Conservation (phyloP, 2,888 invertebrate genomes). For the Ctenicera cuprea region DNA sequence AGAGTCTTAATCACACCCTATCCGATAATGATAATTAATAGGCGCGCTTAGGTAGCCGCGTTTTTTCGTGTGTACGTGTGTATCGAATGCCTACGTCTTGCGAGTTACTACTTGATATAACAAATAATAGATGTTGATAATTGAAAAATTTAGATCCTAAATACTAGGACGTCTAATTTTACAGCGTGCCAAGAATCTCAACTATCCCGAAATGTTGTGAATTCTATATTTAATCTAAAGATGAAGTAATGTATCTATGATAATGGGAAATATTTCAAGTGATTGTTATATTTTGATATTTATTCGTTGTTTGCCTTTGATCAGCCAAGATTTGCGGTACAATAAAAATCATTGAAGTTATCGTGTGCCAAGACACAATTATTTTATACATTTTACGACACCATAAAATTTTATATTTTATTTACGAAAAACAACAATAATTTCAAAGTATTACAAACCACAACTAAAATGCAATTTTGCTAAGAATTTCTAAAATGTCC, state of each 20-base stretch:
- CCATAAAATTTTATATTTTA: no score
- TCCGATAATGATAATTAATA: constrained; percentile 57
- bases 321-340: neutral
- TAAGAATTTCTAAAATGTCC: neutral
- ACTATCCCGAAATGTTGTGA: neutral
- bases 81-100: constrained; percentile 27
- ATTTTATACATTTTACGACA: no score
- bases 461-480: neutral
- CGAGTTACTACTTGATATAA: constrained; percentile 7
- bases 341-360: no score
- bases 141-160: constrained; percentile 17
- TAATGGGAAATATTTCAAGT: constrained; percentile 6
- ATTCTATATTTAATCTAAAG: neutral
- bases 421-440: neutral
- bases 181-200: constrained; percentile 20
- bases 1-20: constrained; percentile 29
- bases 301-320: neutral
- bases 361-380: no score
- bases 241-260: neutral
- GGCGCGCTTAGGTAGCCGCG: constrained; percentile 44
- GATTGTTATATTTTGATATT: neutral
- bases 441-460: neutral
- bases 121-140: constrained; percentile 25
- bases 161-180: constrained; percentile 20
- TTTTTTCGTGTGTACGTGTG: constrained; percentile 29